Base-by-base conservation (phyloP, 1,140 invertebrate species). In the Bacillus rossius region DNA sequence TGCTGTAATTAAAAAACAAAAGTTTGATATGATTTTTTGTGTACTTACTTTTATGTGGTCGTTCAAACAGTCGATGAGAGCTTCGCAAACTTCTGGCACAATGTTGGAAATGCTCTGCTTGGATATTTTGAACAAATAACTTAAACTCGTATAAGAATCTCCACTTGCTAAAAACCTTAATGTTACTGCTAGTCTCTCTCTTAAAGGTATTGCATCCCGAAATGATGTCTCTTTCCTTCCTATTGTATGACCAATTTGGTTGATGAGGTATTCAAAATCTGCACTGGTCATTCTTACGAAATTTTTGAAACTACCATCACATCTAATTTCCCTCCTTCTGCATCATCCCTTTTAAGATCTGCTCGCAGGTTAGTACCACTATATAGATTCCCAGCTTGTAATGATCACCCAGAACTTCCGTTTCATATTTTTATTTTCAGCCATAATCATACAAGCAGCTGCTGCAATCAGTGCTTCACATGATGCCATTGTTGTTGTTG, bases 131-230 rank as follows among this genome's bases (percentile, higher is more conserved):
- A 69, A 71, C 38, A 65, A 59, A 49, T 69, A 67, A 41, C 62
- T 64, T 50, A 69, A 45, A 65, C 29, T 34, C 40, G 26, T 55
- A 60, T 61, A 69, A n/a, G 56, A 64, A 64, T 70, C 68, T 52
- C 67, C 66, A 37, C 60, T 69, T 49, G 70, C 67, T 47, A 71
- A 55, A 57, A 60, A 71, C 37, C 69, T 38, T 42, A 70, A 48
- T 45, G 69, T 71, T 22, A 68, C 54, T 48, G 64, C 64, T 22
- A 71, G 55, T 55, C 65, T 52, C 43, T 65, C 64, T 56, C 61
- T 29, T 7, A 56, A 43, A 14, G 65, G 37, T 52, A 71, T 69
- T 13, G 68, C 63, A 62, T 63, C 57, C 57, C 68, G 47, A 48
- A 63, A 65, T 50, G 58, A 43, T 19, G 64, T 71, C 55, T 71